Conservation (phyloP, 2,113 vertebrate species). For the Tupaia chinensis region DNA sequence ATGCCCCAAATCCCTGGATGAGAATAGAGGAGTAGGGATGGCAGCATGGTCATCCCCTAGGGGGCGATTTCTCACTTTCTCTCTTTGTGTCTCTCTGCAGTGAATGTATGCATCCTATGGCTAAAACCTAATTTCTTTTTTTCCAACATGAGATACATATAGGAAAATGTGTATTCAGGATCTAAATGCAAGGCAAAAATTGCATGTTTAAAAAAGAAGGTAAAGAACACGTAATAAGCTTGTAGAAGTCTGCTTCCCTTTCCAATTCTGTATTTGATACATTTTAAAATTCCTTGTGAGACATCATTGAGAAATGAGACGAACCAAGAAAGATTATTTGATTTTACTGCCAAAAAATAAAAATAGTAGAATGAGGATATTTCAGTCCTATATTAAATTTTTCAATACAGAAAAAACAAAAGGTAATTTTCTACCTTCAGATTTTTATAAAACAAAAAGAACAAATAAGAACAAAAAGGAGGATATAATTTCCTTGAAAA, state of each 20-base stretch:
- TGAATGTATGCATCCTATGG: no score
- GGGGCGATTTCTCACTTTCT: no score
- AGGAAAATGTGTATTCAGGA: not conserved
- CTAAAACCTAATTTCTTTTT: no score
- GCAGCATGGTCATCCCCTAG: no score
- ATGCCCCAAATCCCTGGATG: no score
- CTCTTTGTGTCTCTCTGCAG: no score
- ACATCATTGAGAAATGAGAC: not conserved
- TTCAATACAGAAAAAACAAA: not conserved
- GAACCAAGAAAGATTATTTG: not conserved
- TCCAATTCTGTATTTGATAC: not conserved
- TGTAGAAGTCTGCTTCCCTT: not conserved
- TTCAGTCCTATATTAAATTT: conserved; percentile 15
- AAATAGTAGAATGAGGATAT: not conserved
- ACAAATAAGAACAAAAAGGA: not conserved
- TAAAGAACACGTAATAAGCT: not conserved
- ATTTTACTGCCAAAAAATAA: not conserved
- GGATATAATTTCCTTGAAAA: not conserved
- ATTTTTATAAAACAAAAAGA: not conserved
- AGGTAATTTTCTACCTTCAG: not conserved
- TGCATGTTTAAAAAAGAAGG: no score
- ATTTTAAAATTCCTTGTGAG: not conserved
- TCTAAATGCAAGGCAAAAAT: not conserved
- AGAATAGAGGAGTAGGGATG: no score
- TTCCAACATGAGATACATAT: not conserved